Evolutionary conservation across 2,113 vertebrate genomes (phyloP).

Genomic region (Notothenia coriiceps): DNA sequence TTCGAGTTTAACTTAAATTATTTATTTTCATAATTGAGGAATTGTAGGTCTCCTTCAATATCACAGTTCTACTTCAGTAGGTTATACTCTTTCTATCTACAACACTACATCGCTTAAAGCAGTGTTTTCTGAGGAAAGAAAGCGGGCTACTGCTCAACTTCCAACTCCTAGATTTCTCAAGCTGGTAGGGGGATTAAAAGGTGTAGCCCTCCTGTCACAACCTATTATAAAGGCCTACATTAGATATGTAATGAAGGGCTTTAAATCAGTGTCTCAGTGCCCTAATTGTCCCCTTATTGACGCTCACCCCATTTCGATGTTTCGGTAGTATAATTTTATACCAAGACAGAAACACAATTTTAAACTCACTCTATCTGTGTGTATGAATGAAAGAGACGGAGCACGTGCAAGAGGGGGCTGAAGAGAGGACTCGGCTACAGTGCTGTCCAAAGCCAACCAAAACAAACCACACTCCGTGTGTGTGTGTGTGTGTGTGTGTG

Average conservation of each 20-base stretch:
- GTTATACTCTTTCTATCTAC: neutral
- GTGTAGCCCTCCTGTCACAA: conserved; percentile 43
- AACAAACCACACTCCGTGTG: conserved; percentile 78
- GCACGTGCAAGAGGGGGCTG: conserved; percentile 48
- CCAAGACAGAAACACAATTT: conserved; percentile 2
- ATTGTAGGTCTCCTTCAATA: neutral
- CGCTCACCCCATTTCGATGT: conserved; percentile 3
- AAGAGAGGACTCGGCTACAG: conserved; percentile 53
- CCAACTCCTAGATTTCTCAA: conserved; percentile 9
- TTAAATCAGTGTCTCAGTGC: neutral
- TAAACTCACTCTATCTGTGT: conserved; percentile 1
- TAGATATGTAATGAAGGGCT: conserved; percentile 16
- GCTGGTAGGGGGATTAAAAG: conserved; percentile 24
- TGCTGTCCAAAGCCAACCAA: conserved; percentile 72
- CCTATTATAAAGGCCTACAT: conserved; percentile 8
- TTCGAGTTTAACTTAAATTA: no score
- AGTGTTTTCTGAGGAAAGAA: conserved; percentile 43
- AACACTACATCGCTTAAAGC: neutral
- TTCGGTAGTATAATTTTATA: neutral
- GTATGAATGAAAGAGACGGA: neutral
- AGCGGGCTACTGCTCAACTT: conserved; percentile 31
- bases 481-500: conserved; percentile 14
- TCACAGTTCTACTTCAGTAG: neutral
- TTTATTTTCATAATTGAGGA: no score
- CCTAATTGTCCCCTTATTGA: neutral